A percentile compares a stretch with the other conserved stretches of the same genome.
Evolutionary conservation across 2,113 vertebrate genomes (phyloP).

Genomic region (Thalassarche chlororhynchos): DNA sequence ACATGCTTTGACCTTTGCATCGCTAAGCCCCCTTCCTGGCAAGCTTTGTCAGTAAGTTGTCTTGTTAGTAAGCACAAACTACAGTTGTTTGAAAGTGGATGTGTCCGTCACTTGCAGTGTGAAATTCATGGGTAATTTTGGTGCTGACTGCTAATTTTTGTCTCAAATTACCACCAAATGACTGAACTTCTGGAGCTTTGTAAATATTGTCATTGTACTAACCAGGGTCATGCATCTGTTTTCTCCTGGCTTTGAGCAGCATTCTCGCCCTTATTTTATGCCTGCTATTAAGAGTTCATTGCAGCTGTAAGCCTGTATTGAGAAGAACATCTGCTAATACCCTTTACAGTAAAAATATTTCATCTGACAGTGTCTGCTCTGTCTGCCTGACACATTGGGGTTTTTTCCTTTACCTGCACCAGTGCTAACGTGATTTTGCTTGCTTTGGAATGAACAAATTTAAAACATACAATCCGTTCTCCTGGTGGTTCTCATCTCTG

Average conservation of each 20-base stretch:
- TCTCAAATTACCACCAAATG: neutral
- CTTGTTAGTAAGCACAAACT: neutral
- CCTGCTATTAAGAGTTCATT: neutral
- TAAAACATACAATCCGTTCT: neutral
- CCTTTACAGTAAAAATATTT: neutral
- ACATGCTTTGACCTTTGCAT: neutral
- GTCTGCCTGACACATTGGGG: neutral
- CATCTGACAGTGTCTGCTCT: neutral
- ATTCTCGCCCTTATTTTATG: neutral
- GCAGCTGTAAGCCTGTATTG: neutral
- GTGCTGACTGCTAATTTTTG: neutral
- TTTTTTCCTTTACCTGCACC: neutral
- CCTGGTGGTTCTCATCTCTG: neutral
- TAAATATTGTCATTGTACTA: neutral
- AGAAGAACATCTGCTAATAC: neutral
- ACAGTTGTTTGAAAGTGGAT: neutral
- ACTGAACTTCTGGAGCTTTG: neutral
- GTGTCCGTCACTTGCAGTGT: neutral
- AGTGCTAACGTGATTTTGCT: neutral
- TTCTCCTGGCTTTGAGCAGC: neutral
- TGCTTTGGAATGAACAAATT: neutral
- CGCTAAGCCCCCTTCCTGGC: neutral
- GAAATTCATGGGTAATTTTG: neutral
- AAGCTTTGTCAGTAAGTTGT: neutral
- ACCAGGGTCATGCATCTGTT: neutral